Base-by-base conservation (phyloP, 1,140 invertebrate species). In the Ganaspis sp. region DNA sequence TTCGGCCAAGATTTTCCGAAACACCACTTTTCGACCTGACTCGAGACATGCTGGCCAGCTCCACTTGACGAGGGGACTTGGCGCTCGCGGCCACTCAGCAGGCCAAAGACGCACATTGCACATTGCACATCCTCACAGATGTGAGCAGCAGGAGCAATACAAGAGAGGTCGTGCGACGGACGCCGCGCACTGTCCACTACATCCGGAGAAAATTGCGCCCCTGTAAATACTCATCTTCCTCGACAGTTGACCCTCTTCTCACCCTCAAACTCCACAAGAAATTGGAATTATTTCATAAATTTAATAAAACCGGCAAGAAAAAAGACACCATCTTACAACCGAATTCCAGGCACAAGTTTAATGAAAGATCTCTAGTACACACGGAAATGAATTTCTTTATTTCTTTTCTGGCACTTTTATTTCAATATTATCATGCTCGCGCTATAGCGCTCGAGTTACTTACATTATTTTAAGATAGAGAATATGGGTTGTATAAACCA, bases 1-100 rank as follows among this genome's bases (percentile, higher is more conserved):
- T 64, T 64, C 58, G 58, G 58, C 58, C 23, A 26, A 64, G 58
- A 64, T 64, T 64, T 64, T 64, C 23, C 23, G 29, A 64, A 64
- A 64, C 21, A 58, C 54, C 1, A 3, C 26, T 29, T 34, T n/a
- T 11, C 11, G 11, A 11, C 23, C 23, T 29, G 21, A 64, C 26
- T 12, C 23, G 58, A 64, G 23, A 64, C 4, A 64, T 8, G 23
- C 23, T 64, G 58, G n/a, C 23, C 29, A 29, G 26, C 15, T 64
- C 29, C 23, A 15, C 9, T 58, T 26, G 21, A 6, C 29, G 26
- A 26, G 15, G 45, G n/a, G 23, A 2, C 23, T 64, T 4, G 4
- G 23, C 54, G 54, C 54, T 64, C 21, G 29, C 12, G 23, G 58
- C n/a, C n/a, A 29, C 15, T 23, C 23, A 23, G 23, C 15, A 26